Evolutionary conservation across 2,888 invertebrate genomes (phyloP).

Genomic region (Cosmorhoe ocellata): DNA sequence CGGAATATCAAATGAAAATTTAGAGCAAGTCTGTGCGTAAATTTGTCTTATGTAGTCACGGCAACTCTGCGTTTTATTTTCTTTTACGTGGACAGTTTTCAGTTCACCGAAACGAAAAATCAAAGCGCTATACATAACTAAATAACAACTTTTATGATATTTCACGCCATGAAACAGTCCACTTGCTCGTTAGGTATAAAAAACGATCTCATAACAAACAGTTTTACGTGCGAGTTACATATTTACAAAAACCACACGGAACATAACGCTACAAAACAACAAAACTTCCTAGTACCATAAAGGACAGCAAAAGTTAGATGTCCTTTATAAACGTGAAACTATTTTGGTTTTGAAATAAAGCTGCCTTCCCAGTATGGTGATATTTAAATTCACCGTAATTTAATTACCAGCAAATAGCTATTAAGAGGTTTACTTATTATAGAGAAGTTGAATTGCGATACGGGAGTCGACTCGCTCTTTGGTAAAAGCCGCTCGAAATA

Average conservation of each 20-base stretch:
- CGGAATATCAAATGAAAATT: no score
- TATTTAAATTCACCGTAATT: conserved; percentile 48
- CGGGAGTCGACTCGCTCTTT: conserved; percentile 56
- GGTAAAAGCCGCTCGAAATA: conserved; percentile 44
- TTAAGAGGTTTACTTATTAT: conserved; percentile 72
- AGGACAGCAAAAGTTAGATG: conserved; percentile 3
- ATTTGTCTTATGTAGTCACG: no score
- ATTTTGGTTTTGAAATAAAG: conserved; percentile 29
- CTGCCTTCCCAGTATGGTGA: conserved; percentile 59
- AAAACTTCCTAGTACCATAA: conserved; percentile 11
- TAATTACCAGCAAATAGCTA: conserved; percentile 62
- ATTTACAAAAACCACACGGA: conserved; percentile 38
- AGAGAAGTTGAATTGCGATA: conserved; percentile 62
- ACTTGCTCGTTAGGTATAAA: conserved; percentile 43
- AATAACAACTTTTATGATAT: conserved; percentile 31
- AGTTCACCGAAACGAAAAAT: no score
- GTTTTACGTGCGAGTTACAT: conserved; percentile 45
- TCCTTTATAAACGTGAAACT: conserved; percentile 22
- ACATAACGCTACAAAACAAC: conserved; percentile 24
- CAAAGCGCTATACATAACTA: neutral
- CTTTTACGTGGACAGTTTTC: no score
- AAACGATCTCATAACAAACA: conserved; percentile 46
- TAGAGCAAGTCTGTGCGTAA: no score
- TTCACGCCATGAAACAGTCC: conserved; percentile 47
- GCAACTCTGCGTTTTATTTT: no score